A percentile compares a stretch with the other conserved stretches of the same genome.
Evolutionary conservation across 2,888 invertebrate species (phyloP).

Genomic region (Andrena camellia): DNA sequence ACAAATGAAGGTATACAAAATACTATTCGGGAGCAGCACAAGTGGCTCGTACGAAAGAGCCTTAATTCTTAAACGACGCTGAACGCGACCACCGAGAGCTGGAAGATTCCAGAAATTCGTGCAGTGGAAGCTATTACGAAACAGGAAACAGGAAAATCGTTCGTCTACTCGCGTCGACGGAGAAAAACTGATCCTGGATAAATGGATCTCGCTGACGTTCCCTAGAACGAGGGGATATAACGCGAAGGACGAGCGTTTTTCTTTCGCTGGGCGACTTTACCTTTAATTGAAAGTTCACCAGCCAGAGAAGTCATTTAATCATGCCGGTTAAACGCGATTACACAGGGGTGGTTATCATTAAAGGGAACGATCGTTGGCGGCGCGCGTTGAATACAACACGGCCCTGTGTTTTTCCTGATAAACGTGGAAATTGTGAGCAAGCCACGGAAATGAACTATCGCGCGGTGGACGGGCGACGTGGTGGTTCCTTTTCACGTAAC

Average conservation of each 20-base stretch:
- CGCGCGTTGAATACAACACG: background rate
- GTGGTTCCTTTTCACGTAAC: background rate
- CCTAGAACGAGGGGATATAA: background rate
- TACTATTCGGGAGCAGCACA: too few species aligned
- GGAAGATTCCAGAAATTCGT: background rate
- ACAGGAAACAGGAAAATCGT: background rate
- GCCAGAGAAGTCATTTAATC: conserved; percentile 3
- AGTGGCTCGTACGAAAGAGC: background rate
- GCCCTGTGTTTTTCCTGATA: conserved; percentile 1
- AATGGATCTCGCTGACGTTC: background rate
- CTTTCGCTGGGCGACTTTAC: background rate
- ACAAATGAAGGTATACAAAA: too few species aligned
- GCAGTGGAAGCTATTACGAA: background rate
- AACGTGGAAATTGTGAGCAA: conserved; percentile 24
- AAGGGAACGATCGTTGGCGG: background rate
- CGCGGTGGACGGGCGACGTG: background rate
- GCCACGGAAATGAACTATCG: conserved; percentile 15
- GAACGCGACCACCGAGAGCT: background rate
- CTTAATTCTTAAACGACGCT: background rate
- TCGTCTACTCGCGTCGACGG: background rate
- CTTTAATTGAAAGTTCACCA: conserved; percentile 7
- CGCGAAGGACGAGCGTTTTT: background rate
- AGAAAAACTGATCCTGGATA: conserved; percentile 4
- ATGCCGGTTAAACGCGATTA: background rate
- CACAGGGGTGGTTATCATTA: conserved; percentile 17